Conservation (phyloP, 2,797 vertebrate species). For the Premnoplex brunnescens region DNA sequence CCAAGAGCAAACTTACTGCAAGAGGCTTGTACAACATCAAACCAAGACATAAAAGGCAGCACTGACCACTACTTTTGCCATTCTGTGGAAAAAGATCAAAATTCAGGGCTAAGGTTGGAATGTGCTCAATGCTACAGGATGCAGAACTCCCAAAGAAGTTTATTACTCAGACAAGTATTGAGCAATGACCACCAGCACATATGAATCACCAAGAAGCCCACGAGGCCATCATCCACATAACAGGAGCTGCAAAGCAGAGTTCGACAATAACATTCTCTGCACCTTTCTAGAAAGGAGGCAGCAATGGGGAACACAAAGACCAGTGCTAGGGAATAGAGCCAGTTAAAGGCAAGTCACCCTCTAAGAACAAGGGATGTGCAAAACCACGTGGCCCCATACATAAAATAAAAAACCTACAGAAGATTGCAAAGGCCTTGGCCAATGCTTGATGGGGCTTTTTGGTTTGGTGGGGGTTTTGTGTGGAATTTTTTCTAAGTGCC, state of each 20-base stretch:
- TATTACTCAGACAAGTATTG: constrained; percentile 38
- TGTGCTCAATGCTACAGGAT: not conserved
- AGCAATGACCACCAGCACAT: constrained; percentile 50
- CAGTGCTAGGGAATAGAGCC: not conserved
- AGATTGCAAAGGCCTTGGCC: not conserved
- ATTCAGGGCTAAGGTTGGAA: not conserved
- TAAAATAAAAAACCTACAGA: not conserved
- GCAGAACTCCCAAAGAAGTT: not conserved
- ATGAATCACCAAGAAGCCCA: constrained; percentile 54
- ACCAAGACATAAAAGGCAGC: not conserved
- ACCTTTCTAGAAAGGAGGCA: not conserved
- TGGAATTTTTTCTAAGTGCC: not conserved
- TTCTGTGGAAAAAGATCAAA: not conserved
- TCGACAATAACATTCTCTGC: not conserved
- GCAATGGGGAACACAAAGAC: not conserved
- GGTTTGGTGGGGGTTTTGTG: not conserved
- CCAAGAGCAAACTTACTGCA: not conserved
- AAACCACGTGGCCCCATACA: not conserved
- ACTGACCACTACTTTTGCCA: not conserved
- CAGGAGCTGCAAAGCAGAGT: not conserved
- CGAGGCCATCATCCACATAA: constrained; percentile 1
- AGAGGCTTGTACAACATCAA: not conserved
- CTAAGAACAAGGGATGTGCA: not conserved
- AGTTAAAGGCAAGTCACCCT: not conserved
- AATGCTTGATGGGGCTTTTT: not conserved